phyloP scores from a whole-genome alignment of 1,140 invertebrate genomes.

The Marisa cornuarietis region DNA sequence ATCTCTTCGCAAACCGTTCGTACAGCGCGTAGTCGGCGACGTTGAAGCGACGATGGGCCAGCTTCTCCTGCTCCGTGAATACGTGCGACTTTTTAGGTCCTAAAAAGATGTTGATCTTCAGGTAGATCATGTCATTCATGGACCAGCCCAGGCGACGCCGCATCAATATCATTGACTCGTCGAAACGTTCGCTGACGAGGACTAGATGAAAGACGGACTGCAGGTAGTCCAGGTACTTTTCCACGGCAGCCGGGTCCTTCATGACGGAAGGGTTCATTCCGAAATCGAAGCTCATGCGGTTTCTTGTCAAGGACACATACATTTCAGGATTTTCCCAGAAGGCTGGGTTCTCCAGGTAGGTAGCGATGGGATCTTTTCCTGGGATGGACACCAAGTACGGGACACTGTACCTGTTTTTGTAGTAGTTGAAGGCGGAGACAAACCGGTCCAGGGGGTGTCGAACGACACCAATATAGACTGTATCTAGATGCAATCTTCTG shows the following conservation, averaged over 20 bases:
- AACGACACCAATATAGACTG: slow-evolving; percentile 49
- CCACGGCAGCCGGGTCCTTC: neutral
- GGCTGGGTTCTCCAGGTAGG: slow-evolving; percentile 33
- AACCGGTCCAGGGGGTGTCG: slow-evolving; percentile 53
- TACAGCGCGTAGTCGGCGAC: slow-evolving; percentile 33
- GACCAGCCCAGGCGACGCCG: slow-evolving; percentile 67
- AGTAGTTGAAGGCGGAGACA: slow-evolving; percentile 50
- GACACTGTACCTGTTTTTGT: slow-evolving; percentile 25
- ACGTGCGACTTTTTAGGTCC: too few relatives aligned
- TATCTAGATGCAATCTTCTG: slow-evolving; percentile 36
- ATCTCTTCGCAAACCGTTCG: slow-evolving; percentile 23
- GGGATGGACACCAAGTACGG: slow-evolving; percentile 38
- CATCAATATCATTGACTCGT: slow-evolving; percentile 68
- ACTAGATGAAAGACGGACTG: slow-evolving; percentile 67
- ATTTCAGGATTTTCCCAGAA: slow-evolving; percentile 4
- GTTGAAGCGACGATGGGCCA: slow-evolving; percentile 21
- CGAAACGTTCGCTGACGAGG: slow-evolving; percentile 68
- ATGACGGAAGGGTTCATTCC: slow-evolving; percentile 19
- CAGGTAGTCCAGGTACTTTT: slow-evolving; percentile 31
- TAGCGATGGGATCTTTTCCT: slow-evolving; percentile 33
- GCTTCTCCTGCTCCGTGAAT: neutral
- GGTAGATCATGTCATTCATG: slow-evolving; percentile 61
- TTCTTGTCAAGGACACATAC: slow-evolving; percentile 16
- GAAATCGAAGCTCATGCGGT: slow-evolving; percentile 30
- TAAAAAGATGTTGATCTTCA: slow-evolving; percentile 17